Percentiles rank a stretch among this genome's conserved stretches.
phyloP scores from a whole-genome alignment of 2,888 invertebrate species.

The Cephus pygmeus region DNA sequence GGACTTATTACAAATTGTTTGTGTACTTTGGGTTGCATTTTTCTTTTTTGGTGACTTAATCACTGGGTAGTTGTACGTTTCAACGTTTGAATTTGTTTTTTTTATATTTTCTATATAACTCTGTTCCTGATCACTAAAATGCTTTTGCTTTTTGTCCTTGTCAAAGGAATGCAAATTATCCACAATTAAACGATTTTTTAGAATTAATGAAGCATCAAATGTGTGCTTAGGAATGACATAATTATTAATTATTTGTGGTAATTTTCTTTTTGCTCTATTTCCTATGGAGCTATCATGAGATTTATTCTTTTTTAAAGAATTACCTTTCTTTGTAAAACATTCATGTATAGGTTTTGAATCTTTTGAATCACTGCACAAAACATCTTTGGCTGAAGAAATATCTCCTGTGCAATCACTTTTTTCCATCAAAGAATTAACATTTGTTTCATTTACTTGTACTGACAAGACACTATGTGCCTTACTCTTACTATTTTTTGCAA shows the following conservation, averaged over 20 bases:
- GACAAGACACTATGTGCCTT: not conserved
- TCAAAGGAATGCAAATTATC: not conserved
- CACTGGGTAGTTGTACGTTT: not conserved
- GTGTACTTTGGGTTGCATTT: not conserved
- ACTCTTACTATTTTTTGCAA: not conserved
- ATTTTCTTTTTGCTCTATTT: not conserved
- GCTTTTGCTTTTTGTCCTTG: not conserved
- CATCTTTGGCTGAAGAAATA: not conserved
- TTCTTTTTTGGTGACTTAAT: not conserved
- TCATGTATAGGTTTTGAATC: not conserved
- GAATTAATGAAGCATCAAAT: not conserved
- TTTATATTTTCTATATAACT: too few species aligned
- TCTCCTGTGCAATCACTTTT: not conserved
- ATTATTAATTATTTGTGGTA: not conserved
- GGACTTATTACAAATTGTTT: not conserved
- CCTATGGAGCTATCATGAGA: not conserved
- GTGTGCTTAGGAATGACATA: not conserved
- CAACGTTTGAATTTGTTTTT: too few species aligned
- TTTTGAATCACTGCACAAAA: not conserved
- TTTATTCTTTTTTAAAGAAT: not conserved
- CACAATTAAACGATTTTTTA: not conserved
- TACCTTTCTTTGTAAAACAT: not conserved
- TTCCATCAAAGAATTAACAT: too few species aligned
- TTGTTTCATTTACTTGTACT: too few species aligned
- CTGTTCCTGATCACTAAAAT: not conserved